Base-by-base conservation (phyloP, 1,140 invertebrate species). In the Pogonus chalceus region DNA sequence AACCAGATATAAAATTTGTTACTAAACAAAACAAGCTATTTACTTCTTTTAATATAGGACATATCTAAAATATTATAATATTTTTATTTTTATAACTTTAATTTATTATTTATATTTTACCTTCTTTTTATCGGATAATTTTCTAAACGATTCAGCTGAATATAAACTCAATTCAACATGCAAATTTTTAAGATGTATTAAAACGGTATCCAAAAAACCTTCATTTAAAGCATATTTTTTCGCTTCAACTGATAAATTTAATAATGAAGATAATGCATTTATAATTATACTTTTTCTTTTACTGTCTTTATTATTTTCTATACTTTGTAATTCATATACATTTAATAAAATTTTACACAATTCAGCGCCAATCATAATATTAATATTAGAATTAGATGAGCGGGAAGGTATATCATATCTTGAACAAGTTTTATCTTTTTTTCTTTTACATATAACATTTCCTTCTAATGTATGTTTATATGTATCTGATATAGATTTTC, bases 1-100 rank as follows among this genome's bases (percentile, higher is more conserved):
- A 63, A 23, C 66, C 64, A 16, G 69, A 64, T 62, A 77, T 65
- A 51, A 79, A 78, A 62, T 79, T 79, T 49, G 74, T 76, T 26
- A 77, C 49, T 7, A 80, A 58, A 37, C 66, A 61, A 14, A 79
- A 63, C n/a, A 75, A 61, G 37, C 66, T 56, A 24, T 70, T 67
- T 7, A 77, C 49, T 43, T 78, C 75, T 18, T 65, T 65, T 39
- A 80, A 59, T n/a, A 76, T 35, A 2, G 74, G 71, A 64, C 68
- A 65, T 31, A 72, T 57, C 66, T 76, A 56, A 18, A 56, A 48
- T 55, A n/a, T n/a, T n/a, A n/a, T n/a, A n/a, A n/a, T n/a, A n/a
- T n/a, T n/a, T n/a, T n/a, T n/a, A n/a, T n/a, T n/a, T n/a, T n/a
- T n/a, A n/a, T n/a, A n/a, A n/a, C n/a, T n/a, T n/a, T n/a, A 54